Evolutionary conservation across 2,888 invertebrate genomes (phyloP), one percentile per base, ranked within the genome.

Genomic region (Torymus auratus): DNA sequence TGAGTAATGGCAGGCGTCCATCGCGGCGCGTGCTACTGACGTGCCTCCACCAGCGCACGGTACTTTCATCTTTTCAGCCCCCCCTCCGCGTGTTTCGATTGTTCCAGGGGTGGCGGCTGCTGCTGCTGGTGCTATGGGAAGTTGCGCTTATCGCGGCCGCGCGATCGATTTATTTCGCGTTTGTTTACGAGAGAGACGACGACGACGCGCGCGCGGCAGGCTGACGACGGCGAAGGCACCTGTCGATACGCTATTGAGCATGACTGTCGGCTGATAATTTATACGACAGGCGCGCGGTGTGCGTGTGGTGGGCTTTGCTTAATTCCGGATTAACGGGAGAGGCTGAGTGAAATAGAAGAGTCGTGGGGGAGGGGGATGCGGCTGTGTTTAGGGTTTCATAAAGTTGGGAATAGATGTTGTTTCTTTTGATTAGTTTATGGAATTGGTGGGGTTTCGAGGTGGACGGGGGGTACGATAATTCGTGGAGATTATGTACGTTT

Each of bases 1-100:
- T 83, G 80, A 83, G 78, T 83, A 83, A 83, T 83, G 80, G 80
- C 72, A 80, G 68, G 50, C 82, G 75, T 78, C 76, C 75, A 82
- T 80, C 78, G 80, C 41, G 68, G 69, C 71, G 69, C 58, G 61
- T 82, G 83, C 56, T 69, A 50, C 80, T 72, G 83, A 82, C 82
- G 20, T 60, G 62, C 15, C 67, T 62, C 1, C 55, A 41, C 41
- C 68, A 15, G 2, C 14, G 56, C 13, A n/a, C 14, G n/a, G 13
- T 4, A 20, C 61, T 71, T 78, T 56, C 70, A 78, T 73, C 65
- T 77, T 70, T 60, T 64, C 13, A 23, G 28, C 17, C n/a, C n/a
- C 23, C 53, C 12, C 41, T 13, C 13, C 15, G 13, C 55, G 41
- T 41, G 41, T 41, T 41, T 41, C 41, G 41, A 60, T 52, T 72